Evolutionary conservation across 2,888 invertebrate genomes (phyloP).

Genomic region (Cordilura impudica): DNA sequence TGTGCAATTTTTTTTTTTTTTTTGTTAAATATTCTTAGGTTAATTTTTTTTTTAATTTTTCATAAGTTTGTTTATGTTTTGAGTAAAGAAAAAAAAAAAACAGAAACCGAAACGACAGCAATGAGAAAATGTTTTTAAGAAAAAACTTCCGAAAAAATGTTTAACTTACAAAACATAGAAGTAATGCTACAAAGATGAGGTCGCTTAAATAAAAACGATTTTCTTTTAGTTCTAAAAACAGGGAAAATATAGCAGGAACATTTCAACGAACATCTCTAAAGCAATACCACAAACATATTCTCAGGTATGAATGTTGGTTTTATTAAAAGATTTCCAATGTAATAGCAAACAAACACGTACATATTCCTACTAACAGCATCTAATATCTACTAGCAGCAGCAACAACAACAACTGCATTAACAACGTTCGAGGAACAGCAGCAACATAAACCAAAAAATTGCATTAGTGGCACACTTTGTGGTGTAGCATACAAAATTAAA

Average conservation of each 20-base stretch:
- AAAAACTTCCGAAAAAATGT: conserved; percentile 24
- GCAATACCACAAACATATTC: conserved; percentile 45
- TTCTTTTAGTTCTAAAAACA: neutral
- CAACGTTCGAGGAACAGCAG: conserved; percentile 26
- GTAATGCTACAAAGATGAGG: conserved; percentile 28
- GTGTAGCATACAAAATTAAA: conserved; percentile 54
- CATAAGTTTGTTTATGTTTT: conserved; percentile 33
- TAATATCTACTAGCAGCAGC: conserved; percentile 4
- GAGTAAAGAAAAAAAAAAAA: conserved; percentile 1
- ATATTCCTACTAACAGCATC: conserved; percentile 37
- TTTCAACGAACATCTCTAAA: neutral
- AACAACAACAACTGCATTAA: neutral
- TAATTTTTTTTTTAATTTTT: conserved; percentile 8
- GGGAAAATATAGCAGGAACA: conserved; percentile 22
- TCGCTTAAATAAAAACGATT: conserved; percentile 40
- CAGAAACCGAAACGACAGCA: neutral
- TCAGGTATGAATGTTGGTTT: conserved; percentile 39
- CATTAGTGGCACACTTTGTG: conserved; percentile 62
- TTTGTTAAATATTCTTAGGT: neutral
- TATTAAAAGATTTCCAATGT: conserved; percentile 49
- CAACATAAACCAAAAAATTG: conserved; percentile 47
- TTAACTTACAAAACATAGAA: conserved; percentile 33
- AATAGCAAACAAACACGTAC: conserved; percentile 42
- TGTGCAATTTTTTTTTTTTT: neutral
- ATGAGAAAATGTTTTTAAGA: neutral